phyloP scores from a whole-genome alignment of 2,888 invertebrate genomes.

The Microdon myrmicae region DNA sequence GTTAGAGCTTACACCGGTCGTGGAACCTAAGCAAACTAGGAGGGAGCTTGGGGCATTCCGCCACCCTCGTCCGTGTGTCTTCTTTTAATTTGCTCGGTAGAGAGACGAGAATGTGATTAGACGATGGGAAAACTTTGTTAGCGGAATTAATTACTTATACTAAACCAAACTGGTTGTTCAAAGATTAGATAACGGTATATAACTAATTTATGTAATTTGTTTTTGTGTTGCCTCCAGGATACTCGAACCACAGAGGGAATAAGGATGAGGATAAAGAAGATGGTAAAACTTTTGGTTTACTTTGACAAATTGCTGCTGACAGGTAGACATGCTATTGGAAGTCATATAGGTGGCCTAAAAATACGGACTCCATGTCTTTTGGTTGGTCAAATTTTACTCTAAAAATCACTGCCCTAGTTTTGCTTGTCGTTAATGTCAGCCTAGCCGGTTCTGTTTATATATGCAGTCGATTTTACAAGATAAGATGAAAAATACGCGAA shows the following conservation, averaged over 20 bases:
- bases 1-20: too few species aligned
- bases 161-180: slow-evolving; percentile 47
- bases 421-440: too few species aligned
- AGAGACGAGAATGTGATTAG: slow-evolving; percentile 50
- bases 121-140: slow-evolving; percentile 52
- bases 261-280: slow-evolving; percentile 1
- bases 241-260: slow-evolving; percentile 13
- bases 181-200: slow-evolving; percentile 48
- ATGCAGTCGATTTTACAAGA: too few species aligned
- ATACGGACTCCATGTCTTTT: too few species aligned
- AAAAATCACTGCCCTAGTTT: too few species aligned
- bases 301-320: slow-evolving; percentile 14
- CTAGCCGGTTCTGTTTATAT: too few species aligned
- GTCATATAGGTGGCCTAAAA: too few species aligned
- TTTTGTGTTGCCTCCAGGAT: slow-evolving; percentile 35
- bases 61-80: slow-evolving; percentile 8
- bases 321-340: slow-evolving; percentile 20
- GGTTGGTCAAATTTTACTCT: too few species aligned
- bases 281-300: neutral
- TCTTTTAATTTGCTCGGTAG: slow-evolving; percentile 40
- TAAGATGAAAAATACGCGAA: too few species aligned
- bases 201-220: slow-evolving; percentile 50
- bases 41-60: too few species aligned
- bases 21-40: too few species aligned
- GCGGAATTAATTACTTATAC: slow-evolving; percentile 51